These are phyloP conservation scores for Machimus atricapillus DNA, from an alignment of 2,888 invertebrate species.

Conservation along the genomic window DNA sequence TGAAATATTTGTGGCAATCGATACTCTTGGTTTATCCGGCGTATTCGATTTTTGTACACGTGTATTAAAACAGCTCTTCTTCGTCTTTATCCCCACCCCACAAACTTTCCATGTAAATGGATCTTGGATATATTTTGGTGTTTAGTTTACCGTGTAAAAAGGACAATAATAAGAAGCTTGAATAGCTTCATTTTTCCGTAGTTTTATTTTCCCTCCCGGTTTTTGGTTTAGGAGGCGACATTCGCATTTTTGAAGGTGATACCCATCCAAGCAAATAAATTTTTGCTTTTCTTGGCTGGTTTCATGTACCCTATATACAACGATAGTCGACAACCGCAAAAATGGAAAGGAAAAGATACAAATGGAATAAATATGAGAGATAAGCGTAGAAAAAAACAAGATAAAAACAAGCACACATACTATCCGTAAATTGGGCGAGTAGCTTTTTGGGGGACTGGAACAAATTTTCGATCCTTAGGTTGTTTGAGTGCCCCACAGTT, in stretches of 20 bases:
- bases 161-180: neutral
- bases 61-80: neutral
- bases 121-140: neutral
- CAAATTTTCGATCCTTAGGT: neutral
- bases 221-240: neutral
- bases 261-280: neutral
- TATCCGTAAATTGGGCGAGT: neutral
- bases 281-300: neutral
- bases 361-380: neutral
- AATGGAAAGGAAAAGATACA: neutral
- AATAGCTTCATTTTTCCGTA: slow-evolving; percentile 6
- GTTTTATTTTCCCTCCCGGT: neutral
- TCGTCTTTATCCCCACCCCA: neutral
- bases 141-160: slow-evolving; percentile 1
- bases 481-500: neutral
- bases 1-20: neutral
- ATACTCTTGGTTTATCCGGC: neutral
- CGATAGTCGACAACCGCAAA: neutral
- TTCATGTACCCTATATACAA: neutral
- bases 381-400: neutral
- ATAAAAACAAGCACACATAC: neutral
- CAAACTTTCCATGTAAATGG: neutral
- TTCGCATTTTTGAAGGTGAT: neutral
- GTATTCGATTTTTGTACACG: neutral
- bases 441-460: neutral